These are phyloP conservation scores for Eupithecia tripunctaria DNA, from an alignment of 2,888 invertebrate species.

Conservation along the genomic window DNA sequence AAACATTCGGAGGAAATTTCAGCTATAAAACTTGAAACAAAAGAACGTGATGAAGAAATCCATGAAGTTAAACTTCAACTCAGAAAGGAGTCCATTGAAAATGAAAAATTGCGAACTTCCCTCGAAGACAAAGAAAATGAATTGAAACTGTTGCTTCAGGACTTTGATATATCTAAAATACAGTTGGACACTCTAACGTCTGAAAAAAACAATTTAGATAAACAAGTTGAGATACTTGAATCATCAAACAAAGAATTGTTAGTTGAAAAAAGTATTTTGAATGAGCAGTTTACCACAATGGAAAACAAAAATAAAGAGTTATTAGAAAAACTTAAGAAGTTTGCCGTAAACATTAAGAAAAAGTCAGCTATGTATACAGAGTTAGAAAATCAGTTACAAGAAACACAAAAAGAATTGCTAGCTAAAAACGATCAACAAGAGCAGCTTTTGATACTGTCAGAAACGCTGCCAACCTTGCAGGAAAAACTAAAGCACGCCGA, in stretches of 20 bases:
- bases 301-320: slow-evolving; percentile 88
- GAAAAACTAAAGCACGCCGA: slow-evolving; percentile 73
- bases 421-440: slow-evolving; percentile 65
- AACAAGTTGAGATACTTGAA: slow-evolving; percentile 75
- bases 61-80: slow-evolving; percentile 81
- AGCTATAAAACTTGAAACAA: slow-evolving; percentile 73
- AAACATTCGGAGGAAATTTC: slow-evolving; percentile 79
- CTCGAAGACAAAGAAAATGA: slow-evolving; percentile 82
- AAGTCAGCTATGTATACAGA: slow-evolving; percentile 87
- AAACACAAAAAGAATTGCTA: slow-evolving; percentile 66
- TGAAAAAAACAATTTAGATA: slow-evolving; percentile 73
- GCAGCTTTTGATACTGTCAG: slow-evolving; percentile 66
- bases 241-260: slow-evolving; percentile 87
- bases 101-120: slow-evolving; percentile 86
- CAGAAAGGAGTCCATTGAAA: slow-evolving; percentile 85
- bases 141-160: slow-evolving; percentile 75
- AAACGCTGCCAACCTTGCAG: slow-evolving; percentile 68
- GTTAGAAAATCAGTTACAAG: slow-evolving; percentile 82
- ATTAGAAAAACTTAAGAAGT: slow-evolving; percentile 91
- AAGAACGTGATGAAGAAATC: slow-evolving; percentile 84
- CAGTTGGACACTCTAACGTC: slow-evolving; percentile 68
- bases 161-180: slow-evolving; percentile 71
- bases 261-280: slow-evolving; percentile 55
- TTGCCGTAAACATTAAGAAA: slow-evolving; percentile 90
- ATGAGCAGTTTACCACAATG: slow-evolving; percentile 64